Evolutionary conservation across 2,888 invertebrate species (phyloP).

Genomic region (Dolomedes plantarius): DNA sequence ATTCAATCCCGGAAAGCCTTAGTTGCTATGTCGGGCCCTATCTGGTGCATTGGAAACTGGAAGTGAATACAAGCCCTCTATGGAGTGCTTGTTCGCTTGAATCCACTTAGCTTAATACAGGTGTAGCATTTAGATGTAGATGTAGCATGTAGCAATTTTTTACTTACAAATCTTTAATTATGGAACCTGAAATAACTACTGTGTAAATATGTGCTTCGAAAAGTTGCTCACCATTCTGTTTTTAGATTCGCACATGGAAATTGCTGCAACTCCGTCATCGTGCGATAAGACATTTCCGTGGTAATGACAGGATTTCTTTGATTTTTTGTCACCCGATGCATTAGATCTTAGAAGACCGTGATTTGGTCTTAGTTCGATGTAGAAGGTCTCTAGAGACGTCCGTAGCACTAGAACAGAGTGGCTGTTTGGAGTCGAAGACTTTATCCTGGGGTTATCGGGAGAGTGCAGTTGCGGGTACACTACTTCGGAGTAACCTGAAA

Average conservation of each 20-base stretch:
- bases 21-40: no score
- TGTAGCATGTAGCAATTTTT: no score
- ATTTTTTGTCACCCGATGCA: neutral
- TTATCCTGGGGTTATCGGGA: neutral
- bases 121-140: no score
- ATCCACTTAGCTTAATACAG: no score
- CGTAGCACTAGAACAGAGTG: constrained; percentile 12
- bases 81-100: no score
- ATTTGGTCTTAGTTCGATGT: constrained; percentile 34
- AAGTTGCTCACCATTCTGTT: constrained; percentile 43
- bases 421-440: constrained; percentile 4
- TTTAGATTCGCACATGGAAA: constrained; percentile 37
- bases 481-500: constrained; percentile 41
- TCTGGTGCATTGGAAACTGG: no score
- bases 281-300: constrained; percentile 48
- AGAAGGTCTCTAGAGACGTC: constrained; percentile 38
- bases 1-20: no score
- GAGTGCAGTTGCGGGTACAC: constrained; percentile 40
- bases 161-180: no score
- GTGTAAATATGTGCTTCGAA: no score
- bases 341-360: neutral
- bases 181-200: no score
- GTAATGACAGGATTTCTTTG: constrained; percentile 25
- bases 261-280: constrained; percentile 31
- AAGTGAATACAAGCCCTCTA: no score